Conservation (phyloP, 2,113 vertebrate genomes). For the Phylloscopus trochilus region DNA sequence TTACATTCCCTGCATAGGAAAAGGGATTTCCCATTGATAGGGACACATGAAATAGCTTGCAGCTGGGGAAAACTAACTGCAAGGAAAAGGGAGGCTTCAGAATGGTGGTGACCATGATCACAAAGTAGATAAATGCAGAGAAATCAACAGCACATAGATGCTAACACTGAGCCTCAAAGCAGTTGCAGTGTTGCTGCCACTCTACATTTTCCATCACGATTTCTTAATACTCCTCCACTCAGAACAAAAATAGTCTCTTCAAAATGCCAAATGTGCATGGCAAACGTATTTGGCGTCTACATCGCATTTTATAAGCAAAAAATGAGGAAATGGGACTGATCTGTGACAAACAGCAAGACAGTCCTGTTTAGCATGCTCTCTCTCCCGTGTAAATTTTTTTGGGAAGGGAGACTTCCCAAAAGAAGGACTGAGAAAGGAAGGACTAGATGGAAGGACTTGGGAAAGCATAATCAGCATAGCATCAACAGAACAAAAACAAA, state of each 20-base stretch:
- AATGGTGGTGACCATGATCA: not conserved
- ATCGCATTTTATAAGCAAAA: not conserved
- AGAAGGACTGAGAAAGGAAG: too few species aligned
- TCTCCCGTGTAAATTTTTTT: not conserved
- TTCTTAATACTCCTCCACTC: not conserved
- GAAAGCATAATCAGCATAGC: not conserved
- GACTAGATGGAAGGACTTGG: not conserved
- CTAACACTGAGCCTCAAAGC: not conserved
- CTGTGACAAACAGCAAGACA: not conserved
- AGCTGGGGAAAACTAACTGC: not conserved
- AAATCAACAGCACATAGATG: not conserved
- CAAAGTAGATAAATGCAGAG: not conserved
- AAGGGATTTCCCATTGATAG: slow-evolving; percentile 3
- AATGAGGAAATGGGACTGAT: not conserved
- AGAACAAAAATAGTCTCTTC: not conserved
- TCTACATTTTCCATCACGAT: not conserved
- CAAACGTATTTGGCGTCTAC: not conserved
- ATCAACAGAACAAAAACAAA: not conserved
- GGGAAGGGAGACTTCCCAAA: not conserved
- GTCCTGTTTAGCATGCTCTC: not conserved
- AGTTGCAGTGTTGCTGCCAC: not conserved
- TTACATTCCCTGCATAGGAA: not conserved
- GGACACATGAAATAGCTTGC: not conserved
- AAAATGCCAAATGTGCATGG: not conserved
- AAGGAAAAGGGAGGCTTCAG: not conserved